These are phyloP conservation scores for Ophraella communa DNA, from an alignment of 2,888 invertebrate species.

Conservation along the genomic window DNA sequence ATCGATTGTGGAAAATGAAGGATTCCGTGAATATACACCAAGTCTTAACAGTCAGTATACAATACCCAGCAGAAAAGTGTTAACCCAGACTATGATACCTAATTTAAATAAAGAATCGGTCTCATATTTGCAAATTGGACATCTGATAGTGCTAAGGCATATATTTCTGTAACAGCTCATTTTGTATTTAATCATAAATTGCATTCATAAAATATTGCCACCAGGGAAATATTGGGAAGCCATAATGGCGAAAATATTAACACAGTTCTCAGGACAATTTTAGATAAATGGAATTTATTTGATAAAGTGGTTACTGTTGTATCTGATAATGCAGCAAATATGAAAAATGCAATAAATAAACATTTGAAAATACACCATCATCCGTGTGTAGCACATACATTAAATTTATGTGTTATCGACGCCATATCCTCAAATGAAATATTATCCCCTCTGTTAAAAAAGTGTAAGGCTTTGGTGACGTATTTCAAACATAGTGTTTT, in stretches of 20 bases:
- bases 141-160: too few relatives aligned
- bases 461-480: constrained; percentile 33
- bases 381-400: constrained; percentile 22
- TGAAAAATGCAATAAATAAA: constrained; percentile 37
- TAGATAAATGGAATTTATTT: not conserved
- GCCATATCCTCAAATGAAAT: constrained; percentile 5
- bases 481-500: constrained; percentile 36
- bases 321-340: constrained; percentile 30
- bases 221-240: too few relatives aligned
- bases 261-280: not conserved
- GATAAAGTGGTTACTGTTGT: not conserved
- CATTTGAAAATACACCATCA: constrained; percentile 26
- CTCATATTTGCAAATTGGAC: too few relatives aligned
- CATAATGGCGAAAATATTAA: not conserved
- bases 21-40: too few relatives aligned
- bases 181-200: too few relatives aligned
- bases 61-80: too few relatives aligned
- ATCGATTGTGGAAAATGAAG: too few relatives aligned
- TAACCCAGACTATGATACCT: too few relatives aligned
- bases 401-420: constrained; percentile 21
- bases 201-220: too few relatives aligned
- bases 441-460: constrained; percentile 26
- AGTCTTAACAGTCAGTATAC: too few relatives aligned
- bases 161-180: too few relatives aligned
- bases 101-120: too few relatives aligned